Evolutionary conservation across 2,113 vertebrate species (phyloP).

Genomic region (Hippocampus zosterae): DNA sequence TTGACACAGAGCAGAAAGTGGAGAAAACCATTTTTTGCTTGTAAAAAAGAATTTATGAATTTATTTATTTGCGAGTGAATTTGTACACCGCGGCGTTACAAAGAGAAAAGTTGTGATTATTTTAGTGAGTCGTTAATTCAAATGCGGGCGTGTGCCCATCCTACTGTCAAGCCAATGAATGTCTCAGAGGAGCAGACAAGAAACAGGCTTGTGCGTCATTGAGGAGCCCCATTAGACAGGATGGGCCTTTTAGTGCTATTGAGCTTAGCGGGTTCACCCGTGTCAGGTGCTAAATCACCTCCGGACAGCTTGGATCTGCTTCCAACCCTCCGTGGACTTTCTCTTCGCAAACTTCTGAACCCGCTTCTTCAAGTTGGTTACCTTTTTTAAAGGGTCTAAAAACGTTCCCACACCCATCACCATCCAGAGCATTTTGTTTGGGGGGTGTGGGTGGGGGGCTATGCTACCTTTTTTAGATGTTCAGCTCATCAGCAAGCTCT

Average conservation of each 20-base stretch:
- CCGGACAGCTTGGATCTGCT: conserved; percentile 37
- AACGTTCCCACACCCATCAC: background rate
- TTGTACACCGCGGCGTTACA: too few species aligned
- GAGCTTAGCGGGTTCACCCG: conserved; percentile 51
- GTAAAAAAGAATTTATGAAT: too few species aligned
- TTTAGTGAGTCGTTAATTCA: background rate
- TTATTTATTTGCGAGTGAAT: too few species aligned
- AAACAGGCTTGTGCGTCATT: conserved; percentile 61
- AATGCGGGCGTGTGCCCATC: background rate
- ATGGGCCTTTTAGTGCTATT: conserved; percentile 76
- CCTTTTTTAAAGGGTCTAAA: background rate
- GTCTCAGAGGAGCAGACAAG: conserved; percentile 35
- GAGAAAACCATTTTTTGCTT: too few species aligned
- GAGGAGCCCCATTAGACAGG: conserved; percentile 69
- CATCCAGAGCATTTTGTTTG: background rate
- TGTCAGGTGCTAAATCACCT: conserved; percentile 65
- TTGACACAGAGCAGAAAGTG: too few species aligned
- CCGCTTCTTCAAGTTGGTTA: background rate
- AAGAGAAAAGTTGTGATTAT: too few species aligned
- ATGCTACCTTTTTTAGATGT: too few species aligned
- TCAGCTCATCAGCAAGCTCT: too few species aligned
- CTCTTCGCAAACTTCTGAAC: conserved; percentile 12
- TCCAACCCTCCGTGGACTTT: background rate
- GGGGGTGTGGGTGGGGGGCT: too few species aligned
- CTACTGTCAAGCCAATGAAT: conserved; percentile 30